Evolutionary conservation across 30 jellyfish, hydroid and myxozoan species (phyloP), one percentile per base, ranked within the genome.

Genomic region (Chrysaora quinquecirrha): DNA sequence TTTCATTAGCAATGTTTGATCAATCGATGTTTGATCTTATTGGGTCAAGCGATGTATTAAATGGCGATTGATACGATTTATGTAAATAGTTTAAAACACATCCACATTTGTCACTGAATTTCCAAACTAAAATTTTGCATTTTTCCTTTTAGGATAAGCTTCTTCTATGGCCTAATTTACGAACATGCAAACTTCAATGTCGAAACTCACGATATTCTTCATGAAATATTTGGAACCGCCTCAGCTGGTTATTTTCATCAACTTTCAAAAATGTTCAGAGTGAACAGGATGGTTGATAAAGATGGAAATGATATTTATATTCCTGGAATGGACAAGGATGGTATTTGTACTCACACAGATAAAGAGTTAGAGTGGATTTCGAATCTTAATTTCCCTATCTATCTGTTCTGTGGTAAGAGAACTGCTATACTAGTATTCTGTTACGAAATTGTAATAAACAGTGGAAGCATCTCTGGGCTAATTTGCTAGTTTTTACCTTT

Each of bases 161-260:
- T 48, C 1, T 33, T 82, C 20, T 82, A 69, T 49, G 86, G 82
- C 7, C 74, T 71, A 10, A 43, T 82, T 19, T 82, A 82, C 61
- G 82, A 56, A 23, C 93, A 82, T 56, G 14, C 60, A 0, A 82
- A 82, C 50, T 34, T 82, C 46, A 82, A 67, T 29, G 29, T 50
- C 21, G 64, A 7, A 25, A 82, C 93, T 9, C 93, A 82, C 32
- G 93, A 82, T 35, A 28, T 34, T n/a, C 68, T 82, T 11, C 82
- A 70, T 47, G 93, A 82, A 64, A 30, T 82, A 46, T 67, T 67
- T 47, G 93, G 93, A 0, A 71, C 52, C 4, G 93, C 48, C 18
- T 20, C 93, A 4, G 27, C 60, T 10, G 58, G 60, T 1, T 56
- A 67, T 30, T 82, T 82, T 38, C 43, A 62, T 28, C 93, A 82